Evolutionary conservation across 2,797 vertebrate species (phyloP).

Genomic region (Emydoidea blandingii): DNA sequence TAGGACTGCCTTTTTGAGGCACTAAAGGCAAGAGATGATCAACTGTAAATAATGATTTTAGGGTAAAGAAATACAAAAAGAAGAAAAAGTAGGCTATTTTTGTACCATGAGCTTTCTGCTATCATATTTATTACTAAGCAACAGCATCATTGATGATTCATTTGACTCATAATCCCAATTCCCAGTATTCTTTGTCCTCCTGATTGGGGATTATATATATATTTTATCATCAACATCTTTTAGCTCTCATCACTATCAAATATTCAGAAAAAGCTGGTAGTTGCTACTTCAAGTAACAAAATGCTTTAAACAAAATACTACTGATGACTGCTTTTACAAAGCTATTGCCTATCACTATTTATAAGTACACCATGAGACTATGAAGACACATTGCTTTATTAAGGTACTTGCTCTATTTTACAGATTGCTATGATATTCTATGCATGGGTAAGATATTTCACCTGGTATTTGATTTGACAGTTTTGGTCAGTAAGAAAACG

Average conservation of each 20-base stretch:
- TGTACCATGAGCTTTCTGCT: background rate
- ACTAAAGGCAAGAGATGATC: background rate
- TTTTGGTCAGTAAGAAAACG: background rate
- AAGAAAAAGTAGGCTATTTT: background rate
- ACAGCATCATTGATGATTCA: background rate
- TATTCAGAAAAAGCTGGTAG: rapidly evolving
- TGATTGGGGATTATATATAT: background rate
- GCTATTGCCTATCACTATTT: background rate
- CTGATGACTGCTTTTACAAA: slow-evolving; percentile 3
- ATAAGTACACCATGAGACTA: background rate
- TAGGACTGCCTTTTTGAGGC: background rate
- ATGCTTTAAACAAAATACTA: background rate
- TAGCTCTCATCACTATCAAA: background rate
- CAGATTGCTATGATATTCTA: background rate
- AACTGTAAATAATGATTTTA: background rate
- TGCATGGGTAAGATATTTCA: background rate
- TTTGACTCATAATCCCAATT: background rate
- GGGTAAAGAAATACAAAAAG: background rate
- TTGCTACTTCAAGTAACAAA: background rate
- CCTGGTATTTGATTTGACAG: background rate
- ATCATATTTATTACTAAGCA: background rate
- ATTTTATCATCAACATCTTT: background rate
- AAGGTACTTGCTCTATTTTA: background rate
- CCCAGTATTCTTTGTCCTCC: background rate
- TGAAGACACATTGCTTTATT: background rate